Percentiles rank a stretch among this genome's conserved stretches.
phyloP scores from a whole-genome alignment of 2,113 vertebrate genomes.

The Macquaria australasica region DNA sequence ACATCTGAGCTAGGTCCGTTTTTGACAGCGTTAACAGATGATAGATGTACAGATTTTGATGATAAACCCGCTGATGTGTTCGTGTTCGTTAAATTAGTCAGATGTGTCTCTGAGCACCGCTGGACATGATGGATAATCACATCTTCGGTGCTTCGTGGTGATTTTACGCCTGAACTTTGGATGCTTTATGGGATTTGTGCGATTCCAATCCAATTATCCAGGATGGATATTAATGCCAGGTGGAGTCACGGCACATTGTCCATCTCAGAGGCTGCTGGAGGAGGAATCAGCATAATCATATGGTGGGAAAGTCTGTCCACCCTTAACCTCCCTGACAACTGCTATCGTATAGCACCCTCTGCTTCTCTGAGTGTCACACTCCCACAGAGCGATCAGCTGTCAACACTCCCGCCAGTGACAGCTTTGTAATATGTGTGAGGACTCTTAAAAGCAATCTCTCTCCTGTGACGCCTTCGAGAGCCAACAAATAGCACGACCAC shows the following conservation, averaged over 20 bases:
- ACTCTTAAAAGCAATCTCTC: conserved; percentile 64
- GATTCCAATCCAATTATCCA: conserved; percentile 29
- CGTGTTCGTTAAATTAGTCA: background rate
- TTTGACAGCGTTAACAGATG: background rate
- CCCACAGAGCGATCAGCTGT: conserved; percentile 62
- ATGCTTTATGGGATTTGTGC: background rate
- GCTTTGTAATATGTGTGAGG: conserved; percentile 60
- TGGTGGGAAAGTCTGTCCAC: conserved; percentile 50
- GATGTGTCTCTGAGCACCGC: background rate
- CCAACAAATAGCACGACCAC: conserved; percentile 50
- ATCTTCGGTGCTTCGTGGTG: background rate
- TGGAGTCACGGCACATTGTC: conserved; percentile 8
- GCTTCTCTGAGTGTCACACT: conserved; percentile 56
- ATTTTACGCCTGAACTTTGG: conserved; percentile 11
- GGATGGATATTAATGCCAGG: conserved; percentile 1
- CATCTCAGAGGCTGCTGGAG: background rate
- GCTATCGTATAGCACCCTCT: conserved; percentile 46
- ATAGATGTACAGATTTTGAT: background rate
- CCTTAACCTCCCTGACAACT: conserved; percentile 53
- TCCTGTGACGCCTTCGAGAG: conserved; percentile 31
- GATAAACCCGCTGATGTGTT: background rate
- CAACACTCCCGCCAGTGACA: conserved; percentile 53
- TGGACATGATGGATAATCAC: background rate
- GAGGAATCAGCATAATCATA: conserved; percentile 11
- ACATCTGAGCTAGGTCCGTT: background rate